phyloP scores from a whole-genome alignment of 2,888 invertebrate species.

The Apamea anceps region DNA sequence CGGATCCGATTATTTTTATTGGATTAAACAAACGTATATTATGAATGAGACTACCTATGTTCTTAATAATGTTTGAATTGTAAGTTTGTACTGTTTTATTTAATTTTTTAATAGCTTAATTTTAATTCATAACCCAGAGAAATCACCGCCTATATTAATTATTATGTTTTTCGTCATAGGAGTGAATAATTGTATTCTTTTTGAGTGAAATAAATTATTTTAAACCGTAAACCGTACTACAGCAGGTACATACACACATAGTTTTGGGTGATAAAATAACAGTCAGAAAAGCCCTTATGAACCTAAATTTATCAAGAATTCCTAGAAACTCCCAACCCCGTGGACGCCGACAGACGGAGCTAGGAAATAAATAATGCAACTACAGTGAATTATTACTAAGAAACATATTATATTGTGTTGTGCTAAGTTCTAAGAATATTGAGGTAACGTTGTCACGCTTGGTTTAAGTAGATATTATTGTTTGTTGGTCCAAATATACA shows the following conservation, averaged over 20 bases:
- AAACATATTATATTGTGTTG: slow-evolving; percentile 6
- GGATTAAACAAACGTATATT: not conserved
- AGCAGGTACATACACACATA: not conserved
- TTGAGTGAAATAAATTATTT: too few relatives aligned
- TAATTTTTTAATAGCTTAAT: not conserved
- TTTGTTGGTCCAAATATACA: not conserved
- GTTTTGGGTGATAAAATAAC: not conserved
- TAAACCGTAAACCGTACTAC: too few relatives aligned
- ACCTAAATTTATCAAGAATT: not conserved
- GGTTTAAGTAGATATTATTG: not conserved
- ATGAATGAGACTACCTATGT: not conserved
- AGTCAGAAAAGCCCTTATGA: not conserved
- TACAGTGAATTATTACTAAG: slow-evolving; percentile 16
- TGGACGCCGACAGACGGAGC: not conserved
- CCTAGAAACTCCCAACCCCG: not conserved
- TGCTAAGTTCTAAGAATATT: slow-evolving; percentile 8
- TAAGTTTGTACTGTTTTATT: not conserved
- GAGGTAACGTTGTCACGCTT: not conserved
- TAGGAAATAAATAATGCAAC: not conserved
- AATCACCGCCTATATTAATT: too few relatives aligned
- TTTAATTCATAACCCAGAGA: not conserved
- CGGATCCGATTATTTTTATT: slow-evolving; percentile 26
- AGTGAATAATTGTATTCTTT: too few relatives aligned
- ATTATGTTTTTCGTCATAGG: too few relatives aligned
- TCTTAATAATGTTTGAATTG: not conserved